Evolutionary conservation across 2,888 invertebrate genomes (phyloP), one percentile per base, ranked within the genome.

Genomic region (Drosophila barbarae): DNA sequence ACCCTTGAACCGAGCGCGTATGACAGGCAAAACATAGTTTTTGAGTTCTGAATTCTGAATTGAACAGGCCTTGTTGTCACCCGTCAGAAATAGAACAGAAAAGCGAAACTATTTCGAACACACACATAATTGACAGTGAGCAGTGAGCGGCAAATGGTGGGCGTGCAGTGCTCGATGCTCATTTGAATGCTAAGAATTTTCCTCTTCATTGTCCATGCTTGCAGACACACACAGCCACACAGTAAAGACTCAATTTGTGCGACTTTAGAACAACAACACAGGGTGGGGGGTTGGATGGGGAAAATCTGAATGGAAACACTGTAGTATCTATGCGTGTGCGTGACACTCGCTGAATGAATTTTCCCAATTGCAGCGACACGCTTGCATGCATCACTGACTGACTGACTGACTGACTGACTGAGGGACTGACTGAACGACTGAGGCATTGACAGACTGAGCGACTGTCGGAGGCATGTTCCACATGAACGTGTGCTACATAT

Each of bases 171-270:
- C 65, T 69, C 42, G 46, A 67, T 59, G 76, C 71, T 71, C 68
- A 83, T 78, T 83, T 83, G 72, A 74, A 74, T 83, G 74, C 65
- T 69, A 71, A 69, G 75, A 77, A 77, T 74, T 74, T 38, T 49
- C 32, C 35, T 59, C 49, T 57, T 44, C 55, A 21, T 30, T 50
- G 41, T 57, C 39, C 68, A 47, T 53, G 47, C 49, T 28, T 34
- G 30, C 49, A 21, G 23, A 23, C 23, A 23, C 4, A 23, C 23
- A 23, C 23, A 23, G 23, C 2, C 39, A 30, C 13, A 66, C 76
- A 79, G 76, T 77, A 53, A 73, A 73, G 78, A 69, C 75, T 74
- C 72, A 72, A 83, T 79, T 77, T 69, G 69, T 80, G 73, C 63
- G 44, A 67, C 57, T 76, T 67, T 50, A 58, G 66, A 56, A 60